Conservation (phyloP, 2,888 invertebrate species). For the Drosophila seclusa region DNA sequence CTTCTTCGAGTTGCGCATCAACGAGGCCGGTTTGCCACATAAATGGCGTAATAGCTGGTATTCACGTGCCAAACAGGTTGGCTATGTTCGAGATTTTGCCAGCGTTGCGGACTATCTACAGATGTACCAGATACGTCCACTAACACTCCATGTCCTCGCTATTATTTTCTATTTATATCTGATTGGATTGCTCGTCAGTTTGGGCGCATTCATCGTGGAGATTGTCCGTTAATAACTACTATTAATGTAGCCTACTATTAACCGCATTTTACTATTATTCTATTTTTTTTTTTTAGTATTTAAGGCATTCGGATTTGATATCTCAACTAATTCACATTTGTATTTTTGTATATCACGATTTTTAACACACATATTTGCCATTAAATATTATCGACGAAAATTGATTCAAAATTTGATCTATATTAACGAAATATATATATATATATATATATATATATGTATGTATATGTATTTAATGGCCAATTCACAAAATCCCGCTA, state of each 20-base stretch:
- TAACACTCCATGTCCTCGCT: conserved; percentile 39
- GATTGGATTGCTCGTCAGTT: conserved; percentile 44
- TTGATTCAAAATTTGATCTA: conserved; percentile 37
- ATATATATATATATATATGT: conserved; percentile 46
- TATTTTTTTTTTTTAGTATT: conserved; percentile 6
- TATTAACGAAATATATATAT: conserved; percentile 42
- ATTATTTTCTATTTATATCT: conserved; percentile 53
- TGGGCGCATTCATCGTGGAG: conserved; percentile 54
- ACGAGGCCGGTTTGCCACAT: conserved; percentile 51
- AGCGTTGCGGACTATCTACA: conserved; percentile 32
- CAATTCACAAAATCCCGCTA: conserved; percentile 59
- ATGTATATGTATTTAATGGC: conserved; percentile 50
- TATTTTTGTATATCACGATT: conserved; percentile 48
- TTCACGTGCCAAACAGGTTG: conserved; percentile 41
- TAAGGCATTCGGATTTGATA: conserved; percentile 48
- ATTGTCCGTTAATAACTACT: conserved; percentile 15
- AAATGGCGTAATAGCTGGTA: conserved; percentile 48
- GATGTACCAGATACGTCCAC: conserved; percentile 16
- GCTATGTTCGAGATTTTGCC: conserved; percentile 57
- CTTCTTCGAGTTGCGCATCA: conserved; percentile 39
- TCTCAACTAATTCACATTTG: conserved; percentile 48
- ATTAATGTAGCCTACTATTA: conserved; percentile 55
- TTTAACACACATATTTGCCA: conserved; percentile 44
- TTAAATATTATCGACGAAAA: conserved; percentile 36
- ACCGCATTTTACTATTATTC: conserved; percentile 45